Evolutionary conservation across 2,888 invertebrate genomes (phyloP).

Genomic region (Pomacea canaliculata): DNA sequence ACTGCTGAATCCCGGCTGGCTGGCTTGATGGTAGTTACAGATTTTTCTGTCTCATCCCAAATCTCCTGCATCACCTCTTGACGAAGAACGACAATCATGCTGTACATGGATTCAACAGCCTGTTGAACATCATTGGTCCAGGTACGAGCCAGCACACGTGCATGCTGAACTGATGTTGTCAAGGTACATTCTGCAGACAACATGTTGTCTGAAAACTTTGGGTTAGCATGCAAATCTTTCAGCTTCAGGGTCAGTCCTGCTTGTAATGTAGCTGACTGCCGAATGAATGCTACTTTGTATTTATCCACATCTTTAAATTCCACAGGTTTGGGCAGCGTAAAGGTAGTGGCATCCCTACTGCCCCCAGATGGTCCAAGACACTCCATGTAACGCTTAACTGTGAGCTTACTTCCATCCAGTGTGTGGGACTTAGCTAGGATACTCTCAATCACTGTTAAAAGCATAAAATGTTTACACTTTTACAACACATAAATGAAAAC

Average conservation of each 20-base stretch:
- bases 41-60: constrained; percentile 23
- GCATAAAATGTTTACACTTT: too few species aligned
- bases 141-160: constrained; percentile 9
- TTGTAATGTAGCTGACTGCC: not conserved
- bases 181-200: constrained; percentile 19
- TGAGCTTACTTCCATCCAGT: constrained; percentile 22
- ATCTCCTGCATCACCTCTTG: constrained; percentile 14
- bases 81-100: constrained; percentile 1
- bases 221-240: not conserved
- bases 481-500: too few species aligned
- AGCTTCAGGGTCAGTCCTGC: not conserved
- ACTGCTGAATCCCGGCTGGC: constrained; percentile 3
- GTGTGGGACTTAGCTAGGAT: constrained; percentile 16
- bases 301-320: constrained; percentile 13
- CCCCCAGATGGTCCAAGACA: constrained; percentile 21
- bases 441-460: constrained; percentile 8
- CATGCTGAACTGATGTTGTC: constrained; percentile 10
- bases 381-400: constrained; percentile 30
- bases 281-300: constrained; percentile 19
- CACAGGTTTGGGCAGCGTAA: constrained; percentile 21
- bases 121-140: constrained; percentile 22
- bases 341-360: constrained; percentile 15
- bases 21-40: not conserved
- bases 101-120: not conserved
- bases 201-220: constrained; percentile 1